phyloP scores from a whole-genome alignment of 2,888 invertebrate genomes.

The Chymomyza caudatula region DNA sequence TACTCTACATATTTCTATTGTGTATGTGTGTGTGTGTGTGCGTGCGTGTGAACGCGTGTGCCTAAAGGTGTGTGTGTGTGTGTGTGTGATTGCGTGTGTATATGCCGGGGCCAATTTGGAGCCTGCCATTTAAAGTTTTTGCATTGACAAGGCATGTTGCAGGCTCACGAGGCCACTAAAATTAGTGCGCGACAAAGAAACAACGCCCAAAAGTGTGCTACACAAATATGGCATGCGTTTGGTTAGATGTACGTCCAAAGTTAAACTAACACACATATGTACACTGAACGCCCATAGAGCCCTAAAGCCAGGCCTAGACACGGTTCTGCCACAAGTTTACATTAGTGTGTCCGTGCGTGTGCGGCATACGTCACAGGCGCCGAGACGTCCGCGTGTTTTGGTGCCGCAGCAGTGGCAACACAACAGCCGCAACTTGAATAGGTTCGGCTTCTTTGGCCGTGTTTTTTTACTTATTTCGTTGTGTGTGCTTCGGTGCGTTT shows the following conservation, averaged over 20 bases:
- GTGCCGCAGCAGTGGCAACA: background rate
- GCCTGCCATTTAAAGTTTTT: constrained; percentile 42
- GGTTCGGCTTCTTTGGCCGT: background rate
- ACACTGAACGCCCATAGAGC: background rate
- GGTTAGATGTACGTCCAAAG: background rate
- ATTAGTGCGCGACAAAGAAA: constrained; percentile 31
- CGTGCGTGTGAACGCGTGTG: constrained; percentile 11
- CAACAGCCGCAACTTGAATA: constrained; percentile 17
- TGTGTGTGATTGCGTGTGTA: background rate
- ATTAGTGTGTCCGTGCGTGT: background rate
- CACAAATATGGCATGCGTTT: constrained; percentile 14
- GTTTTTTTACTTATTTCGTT: constrained; percentile 27
- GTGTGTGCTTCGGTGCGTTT: background rate
- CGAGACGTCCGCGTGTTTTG: constrained; percentile 26
- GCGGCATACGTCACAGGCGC: constrained; percentile 37
- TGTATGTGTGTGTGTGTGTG: constrained; percentile 11
- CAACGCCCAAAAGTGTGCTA: constrained; percentile 43
- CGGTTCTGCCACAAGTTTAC: background rate
- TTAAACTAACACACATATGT: background rate
- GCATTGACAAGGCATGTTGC: constrained; percentile 32
- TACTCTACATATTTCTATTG: too few species aligned
- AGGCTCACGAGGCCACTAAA: background rate
- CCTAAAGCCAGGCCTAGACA: background rate
- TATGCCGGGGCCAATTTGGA: constrained; percentile 10
- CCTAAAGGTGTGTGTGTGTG: constrained; percentile 12